Conservation (phyloP, 2,888 invertebrate species). For the Spicauda simplicius region DNA sequence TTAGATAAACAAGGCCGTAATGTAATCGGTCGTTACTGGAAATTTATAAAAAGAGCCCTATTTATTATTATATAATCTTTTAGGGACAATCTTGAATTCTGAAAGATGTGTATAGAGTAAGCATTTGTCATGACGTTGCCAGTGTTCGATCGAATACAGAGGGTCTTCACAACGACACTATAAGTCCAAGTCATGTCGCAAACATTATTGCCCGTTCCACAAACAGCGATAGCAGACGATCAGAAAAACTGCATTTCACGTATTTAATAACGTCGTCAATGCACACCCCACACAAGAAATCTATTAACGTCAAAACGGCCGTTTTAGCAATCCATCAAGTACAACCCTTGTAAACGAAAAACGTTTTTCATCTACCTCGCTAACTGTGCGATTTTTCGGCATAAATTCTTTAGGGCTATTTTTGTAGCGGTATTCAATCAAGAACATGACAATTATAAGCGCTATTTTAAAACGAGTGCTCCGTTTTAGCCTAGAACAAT, state of each 20-base stretch:
- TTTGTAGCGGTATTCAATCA: constrained; percentile 36
- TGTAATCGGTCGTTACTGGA: too few relatives aligned
- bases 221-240: constrained; percentile 52
- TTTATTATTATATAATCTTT: too few relatives aligned
- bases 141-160: constrained; percentile 41
- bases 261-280: constrained; percentile 78
- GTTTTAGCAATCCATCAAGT: constrained; percentile 70
- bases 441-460: constrained; percentile 18
- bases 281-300: constrained; percentile 70
- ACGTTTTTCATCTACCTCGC: constrained; percentile 42
- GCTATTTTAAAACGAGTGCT: background rate
- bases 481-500: too few relatives aligned
- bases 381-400: constrained; percentile 36
- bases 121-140: constrained; percentile 15
- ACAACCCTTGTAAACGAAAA: constrained; percentile 47
- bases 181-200: constrained; percentile 62
- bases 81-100: too few relatives aligned
- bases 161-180: constrained; percentile 41
- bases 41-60: too few relatives aligned
- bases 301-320: constrained; percentile 77
- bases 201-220: constrained; percentile 53
- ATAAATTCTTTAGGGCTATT: constrained; percentile 27
- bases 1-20: too few relatives aligned
- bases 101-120: too few relatives aligned
- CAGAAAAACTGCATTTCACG: constrained; percentile 82